These are phyloP conservation scores for Anhinga anhinga DNA, from an alignment of 2,113 vertebrate species.

Conservation along the genomic window DNA sequence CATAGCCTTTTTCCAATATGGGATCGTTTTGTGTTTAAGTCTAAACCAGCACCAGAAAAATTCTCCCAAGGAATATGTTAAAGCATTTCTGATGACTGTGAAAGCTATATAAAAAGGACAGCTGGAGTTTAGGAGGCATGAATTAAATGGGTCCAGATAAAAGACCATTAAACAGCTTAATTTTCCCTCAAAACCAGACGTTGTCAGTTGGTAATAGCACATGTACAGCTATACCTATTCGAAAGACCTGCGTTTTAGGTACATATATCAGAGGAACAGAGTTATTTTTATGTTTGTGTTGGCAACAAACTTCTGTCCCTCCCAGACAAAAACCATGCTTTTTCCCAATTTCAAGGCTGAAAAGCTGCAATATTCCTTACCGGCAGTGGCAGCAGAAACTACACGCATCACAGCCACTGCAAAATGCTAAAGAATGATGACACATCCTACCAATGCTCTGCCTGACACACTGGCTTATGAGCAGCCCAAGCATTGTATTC, in stretches of 20 bases:
- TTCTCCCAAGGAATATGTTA: not conserved
- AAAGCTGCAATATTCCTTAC: not conserved
- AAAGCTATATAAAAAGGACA: not conserved
- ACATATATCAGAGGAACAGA: not conserved
- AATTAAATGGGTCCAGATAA: not conserved
- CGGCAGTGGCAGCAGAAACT: not conserved
- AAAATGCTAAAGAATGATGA: not conserved
- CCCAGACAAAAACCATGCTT: not conserved
- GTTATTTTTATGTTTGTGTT: not conserved
- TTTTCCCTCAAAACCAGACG: not conserved
- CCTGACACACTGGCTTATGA: not conserved
- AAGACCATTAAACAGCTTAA: not conserved
- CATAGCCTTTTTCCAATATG: not conserved
- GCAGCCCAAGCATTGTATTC: not conserved
- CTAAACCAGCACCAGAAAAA: not conserved
- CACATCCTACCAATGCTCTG: not conserved
- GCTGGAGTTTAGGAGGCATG: not conserved
- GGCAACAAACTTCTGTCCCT: not conserved
- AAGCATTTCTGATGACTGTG: not conserved
- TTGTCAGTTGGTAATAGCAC: not conserved
- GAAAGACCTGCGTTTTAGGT: not conserved
- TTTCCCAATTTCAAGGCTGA: not conserved
- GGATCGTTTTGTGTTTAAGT: not conserved
- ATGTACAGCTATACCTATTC: not conserved
- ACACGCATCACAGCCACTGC: not conserved